Conservation (phyloP, 2,113 vertebrate genomes). For the Engraulis encrasicolus region DNA sequence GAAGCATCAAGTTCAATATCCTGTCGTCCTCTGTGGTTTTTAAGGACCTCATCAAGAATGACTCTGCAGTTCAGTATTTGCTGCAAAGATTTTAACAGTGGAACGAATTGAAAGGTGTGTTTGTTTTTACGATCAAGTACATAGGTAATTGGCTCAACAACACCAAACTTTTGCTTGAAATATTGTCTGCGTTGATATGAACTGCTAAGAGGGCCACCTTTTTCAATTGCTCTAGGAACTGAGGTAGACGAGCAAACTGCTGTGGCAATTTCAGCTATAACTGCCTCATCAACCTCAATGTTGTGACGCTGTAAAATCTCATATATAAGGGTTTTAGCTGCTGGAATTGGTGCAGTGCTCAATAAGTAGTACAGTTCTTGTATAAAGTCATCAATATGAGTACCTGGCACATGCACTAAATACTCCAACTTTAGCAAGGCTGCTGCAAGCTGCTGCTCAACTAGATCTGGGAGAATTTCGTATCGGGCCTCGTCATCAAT, state of each 20-base stretch:
- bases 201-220: conserved; percentile 35
- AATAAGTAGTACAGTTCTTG: conserved; percentile 27
- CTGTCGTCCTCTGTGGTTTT: conserved; percentile 38
- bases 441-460: conserved; percentile 24
- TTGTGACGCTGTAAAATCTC: conserved; percentile 39
- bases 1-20: neutral
- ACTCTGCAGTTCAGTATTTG: conserved; percentile 41
- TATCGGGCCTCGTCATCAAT: too few relatives aligned
- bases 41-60: conserved; percentile 38
- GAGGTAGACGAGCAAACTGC: conserved; percentile 20
- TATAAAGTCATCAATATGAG: conserved; percentile 42
- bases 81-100: conserved; percentile 44
- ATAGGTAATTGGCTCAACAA: conserved; percentile 52
- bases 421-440: conserved; percentile 42
- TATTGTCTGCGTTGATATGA: conserved; percentile 40
- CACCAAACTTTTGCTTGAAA: conserved; percentile 42
- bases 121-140: conserved; percentile 50
- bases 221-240: conserved; percentile 34
- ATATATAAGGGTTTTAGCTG: conserved; percentile 3
- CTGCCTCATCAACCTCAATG: conserved; percentile 21
- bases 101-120: conserved; percentile 53
- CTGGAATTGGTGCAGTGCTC: conserved; percentile 17
- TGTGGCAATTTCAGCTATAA: conserved; percentile 31
- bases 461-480: neutral
- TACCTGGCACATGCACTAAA: conserved; percentile 48